Evolutionary conservation across 2,113 vertebrate species (phyloP).

Genomic region (Phasianus colchicus): DNA sequence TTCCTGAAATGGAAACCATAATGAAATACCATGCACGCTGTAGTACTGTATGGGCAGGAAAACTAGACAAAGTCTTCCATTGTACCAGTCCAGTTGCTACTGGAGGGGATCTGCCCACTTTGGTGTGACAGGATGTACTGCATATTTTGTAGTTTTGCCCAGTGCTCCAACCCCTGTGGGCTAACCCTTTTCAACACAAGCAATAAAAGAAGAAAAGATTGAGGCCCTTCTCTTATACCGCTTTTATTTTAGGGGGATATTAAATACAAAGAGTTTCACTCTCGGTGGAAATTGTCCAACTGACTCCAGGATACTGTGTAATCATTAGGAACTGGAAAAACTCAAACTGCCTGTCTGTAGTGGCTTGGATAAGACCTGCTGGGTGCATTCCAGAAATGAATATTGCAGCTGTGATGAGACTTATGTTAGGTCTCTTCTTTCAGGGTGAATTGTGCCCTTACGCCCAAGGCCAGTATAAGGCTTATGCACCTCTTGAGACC

Average conservation of each 20-base stretch:
- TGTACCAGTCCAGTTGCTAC: constrained; percentile 49
- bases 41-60: constrained; percentile 28
- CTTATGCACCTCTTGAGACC: constrained; percentile 7
- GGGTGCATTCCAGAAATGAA: constrained; percentile 62
- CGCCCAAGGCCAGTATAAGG: constrained; percentile 3
- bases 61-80: constrained; percentile 61
- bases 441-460: neutral
- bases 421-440: constrained; percentile 29
- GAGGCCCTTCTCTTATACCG: constrained; percentile 56
- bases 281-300: constrained; percentile 43
- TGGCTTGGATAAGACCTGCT: constrained; percentile 69
- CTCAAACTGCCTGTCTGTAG: constrained; percentile 66
- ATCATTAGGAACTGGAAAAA: constrained; percentile 76
- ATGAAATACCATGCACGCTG: constrained; percentile 44
- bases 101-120: constrained; percentile 48
- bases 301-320: constrained; percentile 70
- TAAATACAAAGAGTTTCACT: constrained; percentile 65
- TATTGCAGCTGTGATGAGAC: constrained; percentile 70
- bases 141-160: constrained; percentile 63
- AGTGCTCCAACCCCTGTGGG: constrained; percentile 46
- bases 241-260: constrained; percentile 66
- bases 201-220: constrained; percentile 69
- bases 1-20: constrained; percentile 64
- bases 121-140: constrained; percentile 58
- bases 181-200: constrained; percentile 63